Base-by-base conservation (phyloP, 1,140 invertebrate species). In the Ips typographus region DNA sequence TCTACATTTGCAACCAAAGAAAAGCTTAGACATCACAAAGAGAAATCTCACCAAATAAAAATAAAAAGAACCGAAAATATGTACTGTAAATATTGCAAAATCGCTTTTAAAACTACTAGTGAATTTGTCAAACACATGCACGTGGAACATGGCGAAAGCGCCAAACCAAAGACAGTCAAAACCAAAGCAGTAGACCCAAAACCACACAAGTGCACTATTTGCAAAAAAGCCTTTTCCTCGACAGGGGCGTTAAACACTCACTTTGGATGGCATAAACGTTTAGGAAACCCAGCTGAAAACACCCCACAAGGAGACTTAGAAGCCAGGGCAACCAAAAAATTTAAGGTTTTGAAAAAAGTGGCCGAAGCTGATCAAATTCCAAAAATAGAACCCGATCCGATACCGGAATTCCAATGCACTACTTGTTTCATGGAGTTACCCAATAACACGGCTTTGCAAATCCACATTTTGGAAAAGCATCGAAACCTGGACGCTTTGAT, bases 381-480 rank as follows among this genome's bases (percentile, higher is more conserved):
- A 22, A 73, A 75, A 56, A 49, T 71, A 51, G 68, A 73, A 59
- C 59, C 69, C 4, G 44, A 40, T 7, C 58, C 67, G 3, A 7
- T 40, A 6, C 6, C 73, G 5, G 57, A 71, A 40, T 73, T 72
- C 55, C 70, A 75, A 39, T 79, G 77, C 47, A 1, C 22, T 2
- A 74, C 74, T 1, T 79, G 77, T 52, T 62, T 64, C 2, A 56
- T 70, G 5, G 70, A 72, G 47, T 68, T 79, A 53, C 70, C 72
- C 1, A 79, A 77, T 41, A 76, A 77, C 41, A 76, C 76, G 0
- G 77, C 77, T 38, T 65, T 78, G 43, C 77, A 78, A 67, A 76
- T 79, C 7, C 77, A 79, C 56, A 76, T 76, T 43, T 47, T 79
- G 3, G 77, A 79, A 69, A 73, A 73, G 42, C 77, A 79, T 63